Evolutionary conservation across 2,797 vertebrate genomes (phyloP).

Genomic region (Enteromius thamalakanensis): DNA sequence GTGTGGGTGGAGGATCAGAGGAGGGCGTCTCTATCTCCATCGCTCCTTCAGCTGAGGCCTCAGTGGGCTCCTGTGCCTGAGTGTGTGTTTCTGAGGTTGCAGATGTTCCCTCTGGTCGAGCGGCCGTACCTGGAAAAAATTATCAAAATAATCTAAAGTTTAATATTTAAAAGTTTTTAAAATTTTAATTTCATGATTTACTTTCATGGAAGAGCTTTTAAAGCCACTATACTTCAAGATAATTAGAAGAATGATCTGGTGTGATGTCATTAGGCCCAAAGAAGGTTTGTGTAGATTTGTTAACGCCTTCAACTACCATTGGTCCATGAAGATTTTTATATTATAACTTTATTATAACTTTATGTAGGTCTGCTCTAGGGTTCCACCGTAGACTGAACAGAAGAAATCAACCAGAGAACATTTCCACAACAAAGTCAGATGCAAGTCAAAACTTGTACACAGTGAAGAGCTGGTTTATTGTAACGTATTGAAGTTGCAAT

Average conservation of each 20-base stretch:
- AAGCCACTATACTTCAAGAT: neutral
- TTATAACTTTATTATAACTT: neutral
- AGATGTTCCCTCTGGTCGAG: slow-evolving; percentile 76
- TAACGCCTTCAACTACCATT: neutral
- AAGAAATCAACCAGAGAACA: neutral
- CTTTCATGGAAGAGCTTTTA: neutral
- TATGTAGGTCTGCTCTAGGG: neutral
- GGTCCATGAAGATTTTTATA: neutral
- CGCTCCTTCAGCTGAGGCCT: slow-evolving; percentile 65
- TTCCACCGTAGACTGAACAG: neutral
- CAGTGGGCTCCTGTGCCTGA: slow-evolving; percentile 73
- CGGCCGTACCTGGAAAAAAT: slow-evolving; percentile 77
- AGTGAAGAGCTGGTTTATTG: neutral
- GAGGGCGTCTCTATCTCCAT: slow-evolving; percentile 73
- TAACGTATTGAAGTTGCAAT: neutral
- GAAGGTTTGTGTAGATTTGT: neutral
- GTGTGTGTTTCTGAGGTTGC: slow-evolving; percentile 68
- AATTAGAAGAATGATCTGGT: neutral
- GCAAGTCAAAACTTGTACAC: neutral
- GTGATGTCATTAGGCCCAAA: neutral
- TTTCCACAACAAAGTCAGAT: neutral
- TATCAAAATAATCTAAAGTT: neutral
- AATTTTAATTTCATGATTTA: neutral
- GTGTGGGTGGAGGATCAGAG: slow-evolving; percentile 37
- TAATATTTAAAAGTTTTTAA: neutral